Evolutionary conservation across 2,797 vertebrate species (phyloP), one percentile per base, ranked within the genome.

Genomic region (Takifugu ocellatus): DNA sequence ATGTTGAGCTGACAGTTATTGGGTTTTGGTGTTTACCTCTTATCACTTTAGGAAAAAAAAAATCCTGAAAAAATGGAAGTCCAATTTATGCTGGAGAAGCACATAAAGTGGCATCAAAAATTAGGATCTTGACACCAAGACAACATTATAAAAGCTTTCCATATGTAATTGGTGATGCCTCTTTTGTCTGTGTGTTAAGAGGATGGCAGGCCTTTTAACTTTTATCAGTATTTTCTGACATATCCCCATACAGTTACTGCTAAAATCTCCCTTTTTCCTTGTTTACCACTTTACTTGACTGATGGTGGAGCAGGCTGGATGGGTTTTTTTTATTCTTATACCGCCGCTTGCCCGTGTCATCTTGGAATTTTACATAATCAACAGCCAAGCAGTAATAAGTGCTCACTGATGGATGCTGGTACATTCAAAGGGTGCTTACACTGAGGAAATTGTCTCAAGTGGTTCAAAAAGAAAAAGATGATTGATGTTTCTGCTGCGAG

Each of bases 21-120:
- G 88, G 86, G 82, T 87, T 90, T 88, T 68, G 67, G 83, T 88
- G 89, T 91, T 91, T 90, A 87, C 89, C 83, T 87, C 85, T 87
- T 86, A 86, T 85, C 85, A 82, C 83, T 82, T 83, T 82, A 76
- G 74, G 3, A 84, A 75, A 79, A 17, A 45, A n/a, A 21, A 46
- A 46, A 10, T 21, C 21, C 21, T 21, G 5, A 87, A 87, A 86
- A 85, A 76, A 80, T 68, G 64, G 68, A 74, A 77, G 75, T 60
- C 76, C 87, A 87, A 85, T 89, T 87, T 84, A 78, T 79, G 78
- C 82, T 83, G 74, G 47, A 68, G 70, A 79, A 73, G 78, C 84
- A 81, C 81, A 88, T 70, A 74, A 77, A 80, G 69, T 66, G 12
- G 74, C 85, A 86, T 89, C 83, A 89, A 87, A 88, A 90, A 90